Conservation (phyloP, 2,888 invertebrate genomes). For the Sesamia inferens region DNA sequence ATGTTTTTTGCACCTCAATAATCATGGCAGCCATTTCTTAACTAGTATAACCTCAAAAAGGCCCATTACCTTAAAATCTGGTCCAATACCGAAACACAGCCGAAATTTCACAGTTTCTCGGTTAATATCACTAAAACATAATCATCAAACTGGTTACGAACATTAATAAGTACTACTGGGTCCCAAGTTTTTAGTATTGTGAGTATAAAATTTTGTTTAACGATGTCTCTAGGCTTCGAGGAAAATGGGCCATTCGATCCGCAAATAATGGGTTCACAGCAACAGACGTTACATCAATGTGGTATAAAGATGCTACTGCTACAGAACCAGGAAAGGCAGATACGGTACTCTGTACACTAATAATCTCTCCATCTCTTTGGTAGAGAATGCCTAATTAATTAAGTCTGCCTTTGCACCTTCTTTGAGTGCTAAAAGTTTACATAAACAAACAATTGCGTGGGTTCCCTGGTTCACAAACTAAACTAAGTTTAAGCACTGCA, state of each 20-base stretch:
- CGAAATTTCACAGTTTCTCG: conserved; percentile 6
- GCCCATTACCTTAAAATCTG: not conserved
- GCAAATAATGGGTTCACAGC: conserved; percentile 77
- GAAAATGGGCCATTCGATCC: conserved; percentile 83
- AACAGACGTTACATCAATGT: conserved; percentile 78
- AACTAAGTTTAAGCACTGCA: too few species aligned
- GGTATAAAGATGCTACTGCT: conserved; percentile 71
- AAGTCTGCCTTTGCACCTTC: not conserved
- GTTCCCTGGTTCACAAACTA: too few species aligned
- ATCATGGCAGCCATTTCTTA: not conserved
- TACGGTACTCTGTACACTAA: conserved; percentile 13
- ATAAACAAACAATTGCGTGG: too few species aligned
- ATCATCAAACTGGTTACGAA: conserved; percentile 60
- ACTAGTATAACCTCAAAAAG: not conserved
- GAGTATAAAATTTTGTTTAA: conserved; percentile 82
- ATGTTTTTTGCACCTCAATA: not conserved
- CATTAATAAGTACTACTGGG: conserved; percentile 71
- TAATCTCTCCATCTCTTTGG: not conserved
- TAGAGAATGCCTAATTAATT: not conserved
- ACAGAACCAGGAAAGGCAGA: conserved; percentile 38
- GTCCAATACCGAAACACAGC: not conserved
- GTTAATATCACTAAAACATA: conserved; percentile 48
- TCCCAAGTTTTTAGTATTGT: conserved; percentile 74
- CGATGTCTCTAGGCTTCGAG: conserved; percentile 72
- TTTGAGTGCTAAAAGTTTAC: too few species aligned